Conservation (phyloP, 2,888 invertebrate species). For the Aphrophora alni region DNA sequence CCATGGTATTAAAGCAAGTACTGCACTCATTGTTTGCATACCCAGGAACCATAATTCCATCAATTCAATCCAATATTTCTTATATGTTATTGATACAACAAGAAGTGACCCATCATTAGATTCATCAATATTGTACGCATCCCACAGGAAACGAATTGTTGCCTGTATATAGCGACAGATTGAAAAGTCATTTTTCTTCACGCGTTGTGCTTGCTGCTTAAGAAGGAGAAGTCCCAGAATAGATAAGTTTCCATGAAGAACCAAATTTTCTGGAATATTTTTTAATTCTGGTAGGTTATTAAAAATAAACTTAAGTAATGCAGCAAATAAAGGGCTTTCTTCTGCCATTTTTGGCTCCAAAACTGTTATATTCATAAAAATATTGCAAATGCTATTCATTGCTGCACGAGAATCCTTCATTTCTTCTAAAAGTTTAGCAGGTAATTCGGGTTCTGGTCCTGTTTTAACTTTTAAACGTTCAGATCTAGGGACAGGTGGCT, state of each 20-base stretch:
- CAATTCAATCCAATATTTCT: conserved; percentile 87
- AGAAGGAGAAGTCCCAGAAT: conserved; percentile 81
- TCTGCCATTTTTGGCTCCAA: conserved; percentile 85
- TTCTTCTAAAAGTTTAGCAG: conserved; percentile 75
- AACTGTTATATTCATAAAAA: conserved; percentile 91
- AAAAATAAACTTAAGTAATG: conserved; percentile 83
- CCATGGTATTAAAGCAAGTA: conserved; percentile 84
- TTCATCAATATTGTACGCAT: conserved; percentile 89
- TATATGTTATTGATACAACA: conserved; percentile 85
- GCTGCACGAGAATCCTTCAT: conserved; percentile 86
- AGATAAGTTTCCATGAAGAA: conserved; percentile 83
- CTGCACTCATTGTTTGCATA: conserved; percentile 89
- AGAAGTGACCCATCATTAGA: conserved; percentile 82
- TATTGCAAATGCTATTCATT: conserved; percentile 88
- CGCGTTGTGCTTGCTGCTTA: conserved; percentile 81
- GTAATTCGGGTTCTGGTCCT: conserved; percentile 77
- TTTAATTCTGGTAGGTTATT: conserved; percentile 85
- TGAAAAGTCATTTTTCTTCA: conserved; percentile 87
- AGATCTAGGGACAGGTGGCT: conserved; percentile 80
- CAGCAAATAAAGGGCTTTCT: conserved; percentile 76
- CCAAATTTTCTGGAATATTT: conserved; percentile 81
- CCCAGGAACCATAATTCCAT: conserved; percentile 93
- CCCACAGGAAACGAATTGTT: conserved; percentile 90
- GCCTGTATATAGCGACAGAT: conserved; percentile 89
- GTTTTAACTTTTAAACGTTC: conserved; percentile 77